A percentile compares a stretch with the other conserved stretches of the same genome.
Conservation (phyloP, 2,113 vertebrate species). For the Poeciliopsis occidentalis region DNA sequence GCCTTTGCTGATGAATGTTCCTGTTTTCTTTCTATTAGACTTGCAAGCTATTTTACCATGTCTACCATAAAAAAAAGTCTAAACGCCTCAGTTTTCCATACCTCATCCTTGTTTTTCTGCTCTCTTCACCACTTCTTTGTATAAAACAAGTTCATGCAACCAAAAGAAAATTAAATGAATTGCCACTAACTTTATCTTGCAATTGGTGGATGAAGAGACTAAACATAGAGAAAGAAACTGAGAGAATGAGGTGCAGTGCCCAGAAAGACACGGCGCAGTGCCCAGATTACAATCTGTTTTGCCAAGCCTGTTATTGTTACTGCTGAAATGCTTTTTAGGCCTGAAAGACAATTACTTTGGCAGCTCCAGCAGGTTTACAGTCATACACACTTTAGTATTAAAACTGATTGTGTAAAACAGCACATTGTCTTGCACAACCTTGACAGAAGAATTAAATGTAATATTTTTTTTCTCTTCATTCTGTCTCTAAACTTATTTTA, state of each 20-base stretch:
- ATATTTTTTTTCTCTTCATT: conserved; percentile 26
- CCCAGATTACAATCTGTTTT: conserved; percentile 57
- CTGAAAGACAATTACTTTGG: conserved; percentile 54
- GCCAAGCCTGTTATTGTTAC: conserved; percentile 47
- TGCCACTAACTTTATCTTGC: conserved; percentile 49
- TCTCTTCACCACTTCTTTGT: conserved; percentile 29
- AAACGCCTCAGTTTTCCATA: background rate
- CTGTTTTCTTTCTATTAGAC: conserved; percentile 22
- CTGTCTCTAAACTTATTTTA: background rate
- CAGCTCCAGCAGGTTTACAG: conserved; percentile 31
- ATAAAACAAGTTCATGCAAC: conserved; percentile 34
- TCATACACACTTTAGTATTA: conserved; percentile 24
- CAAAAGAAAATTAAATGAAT: conserved; percentile 36
- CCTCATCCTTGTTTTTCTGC: conserved; percentile 16
- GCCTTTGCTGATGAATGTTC: background rate
- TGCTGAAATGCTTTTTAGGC: conserved; percentile 47
- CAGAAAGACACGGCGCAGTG: conserved; percentile 19
- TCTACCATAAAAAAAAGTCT: conserved; percentile 7
- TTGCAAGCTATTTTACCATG: conserved; percentile 36
- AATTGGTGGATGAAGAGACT: conserved; percentile 46
- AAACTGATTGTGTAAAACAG: conserved; percentile 32
- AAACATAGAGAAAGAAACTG: conserved; percentile 42
- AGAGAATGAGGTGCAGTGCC: conserved; percentile 8
- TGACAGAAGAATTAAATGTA: conserved; percentile 28
- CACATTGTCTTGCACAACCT: conserved; percentile 29